Conservation (phyloP, 2,888 invertebrate genomes). For the Oligia latruncula region DNA sequence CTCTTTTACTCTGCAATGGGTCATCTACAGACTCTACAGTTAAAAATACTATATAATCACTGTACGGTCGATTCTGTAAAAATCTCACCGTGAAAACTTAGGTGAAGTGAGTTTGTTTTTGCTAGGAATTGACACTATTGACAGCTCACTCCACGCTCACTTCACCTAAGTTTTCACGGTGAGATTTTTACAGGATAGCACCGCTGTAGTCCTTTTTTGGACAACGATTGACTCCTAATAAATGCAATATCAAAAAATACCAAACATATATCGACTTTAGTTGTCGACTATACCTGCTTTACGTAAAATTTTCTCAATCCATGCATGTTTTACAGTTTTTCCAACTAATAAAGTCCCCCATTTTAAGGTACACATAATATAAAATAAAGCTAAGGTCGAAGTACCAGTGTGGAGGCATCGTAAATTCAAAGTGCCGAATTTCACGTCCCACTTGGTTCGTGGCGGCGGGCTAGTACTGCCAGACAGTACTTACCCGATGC, state of each 20-base stretch:
- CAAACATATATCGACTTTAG: neutral
- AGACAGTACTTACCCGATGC: constrained; percentile 53
- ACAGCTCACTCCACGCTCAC: too few species aligned
- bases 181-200: too few species aligned
- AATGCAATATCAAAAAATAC: neutral
- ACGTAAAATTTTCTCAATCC: neutral
- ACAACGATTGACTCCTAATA: neutral
- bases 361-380: constrained; percentile 29
- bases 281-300: neutral
- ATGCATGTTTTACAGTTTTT: constrained; percentile 5
- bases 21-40: neutral
- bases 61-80: too few species aligned
- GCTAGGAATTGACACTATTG: too few species aligned
- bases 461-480: constrained; percentile 60
- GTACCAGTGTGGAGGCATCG: constrained; percentile 59
- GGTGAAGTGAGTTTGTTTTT: too few species aligned
- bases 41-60: too few species aligned
- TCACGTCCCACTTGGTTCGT: constrained; percentile 72
- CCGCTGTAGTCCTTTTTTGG: neutral
- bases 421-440: constrained; percentile 76
- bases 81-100: too few species aligned
- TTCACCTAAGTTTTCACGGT: too few species aligned
- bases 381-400: constrained; percentile 54
- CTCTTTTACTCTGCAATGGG: neutral
- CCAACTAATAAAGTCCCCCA: neutral